Percentiles rank a stretch among this genome's conserved stretches.
Conservation (phyloP, 1,140 invertebrate species). For the Cheumatopsyche charites region DNA sequence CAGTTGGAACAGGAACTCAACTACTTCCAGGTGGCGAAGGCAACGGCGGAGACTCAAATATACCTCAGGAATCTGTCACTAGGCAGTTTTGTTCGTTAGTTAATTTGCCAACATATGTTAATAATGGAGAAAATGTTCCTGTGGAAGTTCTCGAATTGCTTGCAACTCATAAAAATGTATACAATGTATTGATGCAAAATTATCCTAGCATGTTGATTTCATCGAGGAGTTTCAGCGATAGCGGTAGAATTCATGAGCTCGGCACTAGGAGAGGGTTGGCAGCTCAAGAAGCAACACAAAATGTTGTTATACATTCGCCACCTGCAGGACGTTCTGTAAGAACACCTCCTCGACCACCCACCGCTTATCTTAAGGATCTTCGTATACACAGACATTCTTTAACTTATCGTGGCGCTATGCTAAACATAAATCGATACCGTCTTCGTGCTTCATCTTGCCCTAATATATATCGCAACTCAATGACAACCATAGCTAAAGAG, state of each 20-base stretch:
- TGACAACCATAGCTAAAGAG: conserved; percentile 83
- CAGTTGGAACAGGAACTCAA: conserved; percentile 57
- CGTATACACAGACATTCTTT: conserved; percentile 75
- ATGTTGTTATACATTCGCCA: conserved; percentile 50
- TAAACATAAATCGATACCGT: conserved; percentile 82
- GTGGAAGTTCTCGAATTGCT: conserved; percentile 75
- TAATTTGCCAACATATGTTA: conserved; percentile 81
- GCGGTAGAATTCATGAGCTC: conserved; percentile 62
- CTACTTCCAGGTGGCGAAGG: conserved; percentile 56
- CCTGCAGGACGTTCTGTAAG: conserved; percentile 48
- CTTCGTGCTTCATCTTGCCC: conserved; percentile 84
- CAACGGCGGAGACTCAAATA: conserved; percentile 50
- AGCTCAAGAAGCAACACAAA: conserved; percentile 52
- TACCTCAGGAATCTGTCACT: conserved; percentile 52
- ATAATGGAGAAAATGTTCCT: conserved; percentile 76
- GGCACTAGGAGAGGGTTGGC: conserved; percentile 48
- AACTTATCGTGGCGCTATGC: conserved; percentile 84
- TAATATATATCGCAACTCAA: conserved; percentile 86
- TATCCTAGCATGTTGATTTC: conserved; percentile 74
- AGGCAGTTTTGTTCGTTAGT: conserved; percentile 79
- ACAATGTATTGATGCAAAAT: conserved; percentile 73
- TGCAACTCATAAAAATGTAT: conserved; percentile 72
- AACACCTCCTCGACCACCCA: conserved; percentile 56
- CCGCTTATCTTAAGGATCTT: conserved; percentile 73
- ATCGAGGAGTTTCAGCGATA: conserved; percentile 75